phyloP scores from a whole-genome alignment of 2,113 vertebrate species.

The Xiphias gladius region DNA sequence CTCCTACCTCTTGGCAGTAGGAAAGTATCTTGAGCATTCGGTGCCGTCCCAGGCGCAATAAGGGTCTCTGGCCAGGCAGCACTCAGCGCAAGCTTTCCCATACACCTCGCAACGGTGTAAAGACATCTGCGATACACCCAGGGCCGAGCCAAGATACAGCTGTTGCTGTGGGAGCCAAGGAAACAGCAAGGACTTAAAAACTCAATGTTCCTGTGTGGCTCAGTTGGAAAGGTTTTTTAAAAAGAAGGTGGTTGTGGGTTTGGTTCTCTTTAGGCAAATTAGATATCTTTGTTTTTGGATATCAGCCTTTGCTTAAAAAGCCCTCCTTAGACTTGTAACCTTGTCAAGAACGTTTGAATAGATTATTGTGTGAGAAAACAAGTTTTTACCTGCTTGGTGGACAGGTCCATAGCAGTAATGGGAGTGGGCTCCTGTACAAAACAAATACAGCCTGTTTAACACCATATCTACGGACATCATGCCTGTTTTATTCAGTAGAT shows the following conservation, averaged over 20 bases:
- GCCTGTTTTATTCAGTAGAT: neutral
- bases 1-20: constrained; percentile 94
- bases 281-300: constrained; percentile 32
- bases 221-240: constrained; percentile 15
- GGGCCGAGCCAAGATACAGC: constrained; percentile 92
- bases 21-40: constrained; percentile 97
- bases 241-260: constrained; percentile 36
- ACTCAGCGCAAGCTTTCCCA: constrained; percentile 96
- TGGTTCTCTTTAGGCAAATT: constrained; percentile 35
- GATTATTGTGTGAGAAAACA: constrained; percentile 31
- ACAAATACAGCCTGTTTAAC: constrained; percentile 47
- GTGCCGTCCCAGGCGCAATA: constrained; percentile 98
- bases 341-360: constrained; percentile 38
- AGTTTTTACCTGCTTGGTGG: constrained; percentile 93
- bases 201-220: constrained; percentile 30
- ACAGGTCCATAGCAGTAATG: constrained; percentile 98
- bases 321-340: neutral
- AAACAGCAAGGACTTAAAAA: constrained; percentile 52
- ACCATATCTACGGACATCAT: neutral
- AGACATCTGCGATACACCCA: constrained; percentile 94
- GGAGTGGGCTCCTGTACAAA: constrained; percentile 90
- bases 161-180: constrained; percentile 90
- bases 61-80: constrained; percentile 97
- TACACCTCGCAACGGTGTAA: constrained; percentile 96
- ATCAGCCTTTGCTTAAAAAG: constrained; percentile 27